Conservation (phyloP, 2,888 invertebrate species). For the Dromius quadrimaculatus region DNA sequence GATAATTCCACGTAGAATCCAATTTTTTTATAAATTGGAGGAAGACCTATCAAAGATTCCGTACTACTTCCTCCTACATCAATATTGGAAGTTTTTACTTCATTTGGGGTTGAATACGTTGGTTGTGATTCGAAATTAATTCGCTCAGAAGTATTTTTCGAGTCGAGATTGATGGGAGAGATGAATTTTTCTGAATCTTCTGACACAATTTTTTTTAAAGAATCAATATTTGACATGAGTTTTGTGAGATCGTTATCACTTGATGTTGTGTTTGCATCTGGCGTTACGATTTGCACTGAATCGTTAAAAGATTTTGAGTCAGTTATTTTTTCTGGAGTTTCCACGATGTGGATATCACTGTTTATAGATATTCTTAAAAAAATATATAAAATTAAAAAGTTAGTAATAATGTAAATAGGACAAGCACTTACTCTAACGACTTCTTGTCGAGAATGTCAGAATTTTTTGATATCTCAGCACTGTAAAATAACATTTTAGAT, state of each 20-base stretch:
- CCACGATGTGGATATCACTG: constrained; percentile 24
- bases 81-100: not conserved
- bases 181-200: constrained; percentile 28
- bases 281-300: constrained; percentile 11
- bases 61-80: constrained; percentile 2
- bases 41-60: constrained; percentile 26
- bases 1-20: constrained; percentile 50
- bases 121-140: constrained; percentile 16
- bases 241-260: constrained; percentile 5
- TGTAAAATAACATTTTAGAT: not conserved
- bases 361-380: constrained; percentile 20
- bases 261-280: constrained; percentile 1
- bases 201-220: constrained; percentile 11
- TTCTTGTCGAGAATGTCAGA: not conserved
- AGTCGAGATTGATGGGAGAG: constrained; percentile 19
- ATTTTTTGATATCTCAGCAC: not conserved
- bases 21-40: constrained; percentile 35
- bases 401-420: too few species aligned
- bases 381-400: constrained; percentile 2
- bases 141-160: constrained; percentile 3
- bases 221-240: not conserved
- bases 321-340: constrained; percentile 18
- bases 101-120: constrained; percentile 37
- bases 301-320: constrained; percentile 5
- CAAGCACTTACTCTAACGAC: constrained; percentile 15